Percentiles rank a stretch among this genome's conserved stretches.
Evolutionary conservation across 1,140 invertebrate species (phyloP).

Genomic region (Steinernema feltiae): DNA sequence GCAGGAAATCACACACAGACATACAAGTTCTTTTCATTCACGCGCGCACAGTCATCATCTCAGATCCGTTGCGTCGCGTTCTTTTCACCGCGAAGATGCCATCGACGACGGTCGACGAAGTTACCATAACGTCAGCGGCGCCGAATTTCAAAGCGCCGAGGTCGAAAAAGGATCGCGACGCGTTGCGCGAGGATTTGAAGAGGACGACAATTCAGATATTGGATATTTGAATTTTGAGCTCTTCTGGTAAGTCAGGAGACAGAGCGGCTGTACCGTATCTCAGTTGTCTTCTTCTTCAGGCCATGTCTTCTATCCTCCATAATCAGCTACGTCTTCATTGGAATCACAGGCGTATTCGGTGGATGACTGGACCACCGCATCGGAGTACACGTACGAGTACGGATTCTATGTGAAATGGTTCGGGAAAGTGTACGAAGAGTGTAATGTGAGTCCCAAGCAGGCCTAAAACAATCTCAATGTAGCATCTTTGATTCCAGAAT

Average conservation of each 20-base stretch:
- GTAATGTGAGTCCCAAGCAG: constrained; percentile 31
- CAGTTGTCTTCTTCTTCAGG: constrained; percentile 32
- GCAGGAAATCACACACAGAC: too few species aligned
- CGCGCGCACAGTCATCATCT: too few species aligned
- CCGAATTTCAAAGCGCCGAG: constrained; percentile 35
- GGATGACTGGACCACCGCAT: constrained; percentile 8
- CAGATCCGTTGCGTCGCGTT: too few species aligned
- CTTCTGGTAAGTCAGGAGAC: constrained; percentile 33
- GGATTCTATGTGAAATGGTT: constrained; percentile 38
- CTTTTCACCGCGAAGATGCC: too few species aligned
- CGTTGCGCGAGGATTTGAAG: constrained; percentile 45
- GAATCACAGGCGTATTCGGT: constrained; percentile 29
- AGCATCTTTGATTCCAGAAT: constrained; percentile 66
- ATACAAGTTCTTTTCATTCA: too few species aligned
- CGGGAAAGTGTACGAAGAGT: constrained; percentile 39
- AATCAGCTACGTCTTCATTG: constrained; percentile 42
- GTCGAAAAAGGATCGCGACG: constrained; percentile 34
- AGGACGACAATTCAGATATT: constrained; percentile 52
- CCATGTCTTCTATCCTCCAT: constrained; percentile 35
- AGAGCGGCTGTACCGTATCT: neutral
- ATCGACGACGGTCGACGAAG: neutral
- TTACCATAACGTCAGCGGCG: neutral
- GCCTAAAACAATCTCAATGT: constrained; percentile 60
- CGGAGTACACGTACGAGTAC: neutral
- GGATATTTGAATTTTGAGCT: constrained; percentile 46